These are phyloP conservation scores for cattle (Bos taurus) DNA, from an alignment of 2,113 vertebrate genomes.

Conservation along the genomic window DNA sequence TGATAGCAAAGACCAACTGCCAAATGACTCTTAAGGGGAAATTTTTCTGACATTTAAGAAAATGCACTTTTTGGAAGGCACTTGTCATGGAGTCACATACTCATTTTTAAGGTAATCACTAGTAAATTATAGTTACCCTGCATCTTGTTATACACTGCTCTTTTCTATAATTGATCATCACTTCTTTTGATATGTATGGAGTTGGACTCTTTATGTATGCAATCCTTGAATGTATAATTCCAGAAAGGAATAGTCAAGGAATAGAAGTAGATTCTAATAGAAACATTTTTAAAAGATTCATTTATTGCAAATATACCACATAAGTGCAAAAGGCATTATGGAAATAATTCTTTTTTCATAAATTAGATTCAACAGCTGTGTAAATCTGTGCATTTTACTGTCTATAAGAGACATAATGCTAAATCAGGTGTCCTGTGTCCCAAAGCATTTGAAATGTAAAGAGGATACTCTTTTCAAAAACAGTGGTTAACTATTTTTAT, in stretches of 20 bases:
- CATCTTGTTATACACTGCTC: neutral
- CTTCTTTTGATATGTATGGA: neutral
- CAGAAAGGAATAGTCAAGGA: neutral
- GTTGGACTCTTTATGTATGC: neutral
- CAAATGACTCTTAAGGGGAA: neutral
- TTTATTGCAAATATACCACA: neutral
- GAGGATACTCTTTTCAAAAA: neutral
- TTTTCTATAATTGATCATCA: neutral
- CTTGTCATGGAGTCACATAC: neutral
- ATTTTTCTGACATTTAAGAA: slow-evolving; percentile 36
- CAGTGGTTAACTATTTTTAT: neutral
- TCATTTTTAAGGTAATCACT: slow-evolving; percentile 10
- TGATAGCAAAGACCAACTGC: neutral
- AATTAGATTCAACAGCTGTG: neutral
- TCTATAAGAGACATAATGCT: neutral
- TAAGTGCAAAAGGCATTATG: neutral
- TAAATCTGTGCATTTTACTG: neutral
- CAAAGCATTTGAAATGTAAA: neutral
- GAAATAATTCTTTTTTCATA: neutral
- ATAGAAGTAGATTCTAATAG: neutral
- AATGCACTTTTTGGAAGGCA: neutral
- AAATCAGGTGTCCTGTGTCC: neutral
- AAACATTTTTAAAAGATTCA: neutral
- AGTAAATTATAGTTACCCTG: neutral
- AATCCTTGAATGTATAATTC: neutral